A percentile compares a stretch with the other conserved stretches of the same genome.
phyloP scores from a whole-genome alignment of 2,797 vertebrate genomes.

The Sebastes trivittatus region DNA sequence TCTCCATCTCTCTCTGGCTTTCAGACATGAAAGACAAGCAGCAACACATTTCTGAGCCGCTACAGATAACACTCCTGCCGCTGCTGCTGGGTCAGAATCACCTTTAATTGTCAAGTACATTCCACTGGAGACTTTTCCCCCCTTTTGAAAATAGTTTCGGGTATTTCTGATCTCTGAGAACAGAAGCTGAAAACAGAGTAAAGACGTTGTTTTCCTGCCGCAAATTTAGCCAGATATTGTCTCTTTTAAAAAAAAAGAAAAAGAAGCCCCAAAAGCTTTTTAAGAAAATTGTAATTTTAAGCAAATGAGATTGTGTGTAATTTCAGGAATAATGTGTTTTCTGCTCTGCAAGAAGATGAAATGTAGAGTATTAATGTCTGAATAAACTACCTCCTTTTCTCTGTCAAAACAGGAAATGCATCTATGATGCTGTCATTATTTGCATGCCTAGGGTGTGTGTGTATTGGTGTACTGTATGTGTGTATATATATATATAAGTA shows the following conservation, averaged over 20 bases:
- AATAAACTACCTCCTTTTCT: background rate
- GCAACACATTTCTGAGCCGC: conserved; percentile 1
- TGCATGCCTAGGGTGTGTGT: background rate
- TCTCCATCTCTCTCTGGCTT: conserved; percentile 18
- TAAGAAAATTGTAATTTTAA: background rate
- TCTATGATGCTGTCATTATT: background rate
- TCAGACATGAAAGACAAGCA: conserved; percentile 52
- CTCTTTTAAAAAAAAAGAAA: background rate
- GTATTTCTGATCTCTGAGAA: background rate
- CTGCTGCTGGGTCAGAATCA: conserved; percentile 11
- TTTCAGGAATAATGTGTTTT: conserved; percentile 20
- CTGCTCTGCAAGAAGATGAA: background rate
- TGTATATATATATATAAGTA: background rate
- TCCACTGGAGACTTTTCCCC: background rate
- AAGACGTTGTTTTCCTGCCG: background rate
- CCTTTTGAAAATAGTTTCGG: background rate
- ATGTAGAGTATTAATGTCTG: background rate
- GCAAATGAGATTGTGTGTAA: conserved; percentile 15
- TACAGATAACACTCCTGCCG: background rate
- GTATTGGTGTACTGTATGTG: background rate
- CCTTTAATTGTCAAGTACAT: conserved; percentile 35
- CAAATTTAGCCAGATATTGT: background rate
- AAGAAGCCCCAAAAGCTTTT: background rate
- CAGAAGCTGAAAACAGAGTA: background rate
- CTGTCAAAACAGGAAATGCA: background rate